phyloP scores from a whole-genome alignment of 2,888 invertebrate species.

The Callinectes sapidus region DNA sequence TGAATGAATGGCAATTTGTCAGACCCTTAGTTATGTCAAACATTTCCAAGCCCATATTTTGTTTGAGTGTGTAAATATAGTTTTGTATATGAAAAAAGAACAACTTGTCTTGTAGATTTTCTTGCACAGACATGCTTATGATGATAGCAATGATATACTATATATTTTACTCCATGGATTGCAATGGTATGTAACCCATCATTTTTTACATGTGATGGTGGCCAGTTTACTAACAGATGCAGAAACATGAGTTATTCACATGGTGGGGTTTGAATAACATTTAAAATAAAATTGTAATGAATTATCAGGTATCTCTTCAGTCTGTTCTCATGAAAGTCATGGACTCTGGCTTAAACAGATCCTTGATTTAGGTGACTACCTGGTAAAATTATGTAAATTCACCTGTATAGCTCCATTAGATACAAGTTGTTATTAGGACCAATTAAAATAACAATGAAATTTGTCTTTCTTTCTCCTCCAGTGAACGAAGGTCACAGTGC shows the following conservation, averaged over 20 bases:
- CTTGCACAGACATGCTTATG: conserved; percentile 1
- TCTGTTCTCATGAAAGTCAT: not conserved
- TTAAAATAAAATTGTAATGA: not conserved
- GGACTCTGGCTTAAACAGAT: not conserved
- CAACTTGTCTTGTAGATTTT: conserved; percentile 14
- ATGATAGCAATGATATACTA: not conserved
- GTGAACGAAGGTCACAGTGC: too few relatives aligned
- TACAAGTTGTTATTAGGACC: conserved; percentile 55
- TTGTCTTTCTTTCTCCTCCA: not conserved
- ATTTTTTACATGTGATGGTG: not conserved
- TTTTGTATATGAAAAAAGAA: conserved; percentile 11
- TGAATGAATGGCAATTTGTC: conserved; percentile 2
- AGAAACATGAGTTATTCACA: not conserved
- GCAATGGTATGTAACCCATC: not conserved
- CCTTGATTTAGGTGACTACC: not conserved
- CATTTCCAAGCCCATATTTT: not conserved
- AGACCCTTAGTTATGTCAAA: not conserved
- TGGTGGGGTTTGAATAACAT: not conserved
- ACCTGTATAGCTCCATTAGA: conserved; percentile 9
- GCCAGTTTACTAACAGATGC: not conserved
- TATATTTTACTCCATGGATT: not conserved
- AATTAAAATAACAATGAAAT: conserved; percentile 46
- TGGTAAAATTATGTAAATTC: not conserved
- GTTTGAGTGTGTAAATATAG: conserved; percentile 43
- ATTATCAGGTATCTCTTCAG: not conserved